A percentile compares a stretch with the other conserved stretches of the same genome.
Evolutionary conservation across 1,140 invertebrate genomes (phyloP).

Genomic region (Cotesia typhae): DNA sequence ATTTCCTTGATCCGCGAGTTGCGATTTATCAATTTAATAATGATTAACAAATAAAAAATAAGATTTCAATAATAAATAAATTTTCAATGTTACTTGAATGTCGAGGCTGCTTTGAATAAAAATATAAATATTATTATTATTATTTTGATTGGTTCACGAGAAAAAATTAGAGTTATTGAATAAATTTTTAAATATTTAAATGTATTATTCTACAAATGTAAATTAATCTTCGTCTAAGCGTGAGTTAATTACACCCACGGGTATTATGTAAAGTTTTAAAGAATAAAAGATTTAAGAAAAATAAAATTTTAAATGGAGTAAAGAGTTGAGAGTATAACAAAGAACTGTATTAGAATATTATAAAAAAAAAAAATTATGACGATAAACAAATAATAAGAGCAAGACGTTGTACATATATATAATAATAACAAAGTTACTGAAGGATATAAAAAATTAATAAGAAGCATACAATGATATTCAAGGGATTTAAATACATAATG

Average conservation of each 20-base stretch:
- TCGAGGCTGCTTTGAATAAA: conserved; percentile 23
- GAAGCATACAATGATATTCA: conserved; percentile 59
- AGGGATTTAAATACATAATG: conserved; percentile 11
- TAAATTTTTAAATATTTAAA: conserved; percentile 12
- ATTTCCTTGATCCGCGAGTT: background rate
- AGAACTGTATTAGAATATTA: conserved; percentile 48
- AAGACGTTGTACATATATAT: conserved; percentile 40
- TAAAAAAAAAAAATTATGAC: conserved; percentile 8
- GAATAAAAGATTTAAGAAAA: conserved; percentile 5
- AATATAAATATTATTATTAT: background rate
- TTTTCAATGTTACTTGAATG: conserved; percentile 16
- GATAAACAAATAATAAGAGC: conserved; percentile 15
- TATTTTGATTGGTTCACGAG: background rate
- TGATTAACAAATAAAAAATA: conserved; percentile 17
- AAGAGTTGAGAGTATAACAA: conserved; percentile 34
- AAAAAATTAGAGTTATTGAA: conserved; percentile 16
- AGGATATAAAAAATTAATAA: conserved; percentile 48
- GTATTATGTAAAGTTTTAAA: conserved; percentile 24
- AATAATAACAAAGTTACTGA: conserved; percentile 23
- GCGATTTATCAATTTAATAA: conserved; percentile 3
- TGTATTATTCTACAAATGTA: conserved; percentile 34
- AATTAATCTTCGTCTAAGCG: conserved; percentile 17
- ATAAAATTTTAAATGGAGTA: conserved; percentile 7
- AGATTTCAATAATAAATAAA: background rate
- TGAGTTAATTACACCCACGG: conserved; percentile 14